Percentiles rank a stretch among this genome's conserved stretches.
These are phyloP conservation scores for Temnothorax curvispinosus DNA, from an alignment of 1,140 invertebrate genomes.

Conservation along the genomic window DNA sequence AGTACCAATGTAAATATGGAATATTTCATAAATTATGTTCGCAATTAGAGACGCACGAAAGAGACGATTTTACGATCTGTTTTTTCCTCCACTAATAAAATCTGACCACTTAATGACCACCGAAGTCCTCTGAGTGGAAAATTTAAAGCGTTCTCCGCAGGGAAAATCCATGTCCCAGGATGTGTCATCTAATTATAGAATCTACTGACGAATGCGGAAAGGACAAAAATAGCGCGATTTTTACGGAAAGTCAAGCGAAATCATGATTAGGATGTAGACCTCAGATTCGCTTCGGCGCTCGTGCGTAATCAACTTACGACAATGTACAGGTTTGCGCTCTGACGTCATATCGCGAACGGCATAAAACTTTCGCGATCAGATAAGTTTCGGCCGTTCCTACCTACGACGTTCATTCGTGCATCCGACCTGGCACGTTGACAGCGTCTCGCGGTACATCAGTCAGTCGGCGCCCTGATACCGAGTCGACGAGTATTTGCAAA, in stretches of 20 bases:
- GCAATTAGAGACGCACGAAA: background rate
- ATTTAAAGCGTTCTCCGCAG: background rate
- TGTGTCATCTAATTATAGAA: conserved; percentile 47
- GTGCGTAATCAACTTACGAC: conserved; percentile 40
- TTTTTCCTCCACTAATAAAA: background rate
- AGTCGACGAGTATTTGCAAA: background rate
- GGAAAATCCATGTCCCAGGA: conserved; percentile 5
- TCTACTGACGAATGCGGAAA: background rate
- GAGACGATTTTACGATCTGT: background rate
- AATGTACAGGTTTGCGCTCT: background rate
- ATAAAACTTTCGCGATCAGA: conserved; percentile 42
- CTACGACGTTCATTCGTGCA: background rate
- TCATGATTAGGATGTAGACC: background rate
- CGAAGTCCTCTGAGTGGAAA: background rate
- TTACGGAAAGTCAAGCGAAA: background rate
- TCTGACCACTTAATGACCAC: background rate
- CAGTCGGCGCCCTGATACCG: background rate
- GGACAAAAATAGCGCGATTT: background rate
- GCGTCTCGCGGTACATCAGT: background rate
- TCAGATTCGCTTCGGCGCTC: background rate
- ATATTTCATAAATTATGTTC: conserved; percentile 10
- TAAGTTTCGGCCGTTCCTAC: conserved; percentile 30
- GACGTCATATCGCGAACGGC: conserved; percentile 31
- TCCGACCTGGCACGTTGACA: conserved; percentile 1
- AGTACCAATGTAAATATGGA: background rate